Base-by-base conservation (phyloP, 2,113 vertebrate species). In the Elephantulus edwardii region DNA sequence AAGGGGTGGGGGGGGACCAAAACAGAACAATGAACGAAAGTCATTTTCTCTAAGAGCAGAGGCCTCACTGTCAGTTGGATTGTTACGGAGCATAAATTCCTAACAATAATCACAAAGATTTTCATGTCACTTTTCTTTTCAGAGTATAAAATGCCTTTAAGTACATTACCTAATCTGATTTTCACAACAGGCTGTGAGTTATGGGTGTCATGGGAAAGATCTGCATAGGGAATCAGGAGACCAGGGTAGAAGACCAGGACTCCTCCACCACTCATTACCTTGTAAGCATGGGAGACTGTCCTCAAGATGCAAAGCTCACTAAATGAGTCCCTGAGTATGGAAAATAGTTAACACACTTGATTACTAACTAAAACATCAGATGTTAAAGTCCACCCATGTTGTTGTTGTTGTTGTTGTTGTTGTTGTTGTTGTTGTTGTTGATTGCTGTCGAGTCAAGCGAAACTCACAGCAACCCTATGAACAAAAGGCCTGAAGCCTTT, bases 81-180 rank as follows among this genome's bases (percentile, higher is more conserved):
- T 35, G 83, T 58, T 88, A 74, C 22, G 42, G 20, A 91, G 68
- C 33, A 33, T 46, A 86, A 88, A 71, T 86, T 66, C 64, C 76
- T 64, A 50, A 17, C 40, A 74, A 64, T 71, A 60, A 92, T 88
- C 80, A 64, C 86, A 58, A 68, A 66, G 62, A 77, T 85, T 56
- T 75, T 83, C 71, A 2, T 42, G 66, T 79, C 87, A 60, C 86
- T 94, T 92, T 81, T 88, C 86, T 94, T 92, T 81, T 88, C 71
- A 82, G 86, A 90, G 50, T 20, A 70, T 58, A 33, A 91, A 90
- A 88, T 46, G 83, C 52, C 83, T 95, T 64, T 88, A 72, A 30
- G n/a, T 71, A 48, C 72, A 64, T 92, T 54, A 16, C 46, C 76
- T 88, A 46, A 33, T 56, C 83, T 3, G 50, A n/a, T 82, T 75